These are phyloP conservation scores for Melanophora roralis DNA, from an alignment of 2,888 invertebrate genomes.

Conservation along the genomic window DNA sequence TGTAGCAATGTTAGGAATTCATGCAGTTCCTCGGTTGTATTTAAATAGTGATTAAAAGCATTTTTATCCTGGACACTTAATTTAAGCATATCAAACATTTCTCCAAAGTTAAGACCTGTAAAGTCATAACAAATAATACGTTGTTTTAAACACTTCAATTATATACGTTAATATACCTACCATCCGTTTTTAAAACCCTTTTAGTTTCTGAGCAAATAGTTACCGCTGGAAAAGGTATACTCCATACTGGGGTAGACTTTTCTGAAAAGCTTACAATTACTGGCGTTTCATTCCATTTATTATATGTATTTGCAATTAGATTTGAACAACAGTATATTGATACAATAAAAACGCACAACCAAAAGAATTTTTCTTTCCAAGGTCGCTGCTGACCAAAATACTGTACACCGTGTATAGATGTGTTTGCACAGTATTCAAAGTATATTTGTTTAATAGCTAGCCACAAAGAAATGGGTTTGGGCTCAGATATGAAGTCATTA, in stretches of 20 bases:
- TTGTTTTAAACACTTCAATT: neutral
- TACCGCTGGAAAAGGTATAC: conserved; percentile 75
- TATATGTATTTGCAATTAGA: conserved; percentile 81
- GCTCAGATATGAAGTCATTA: neutral
- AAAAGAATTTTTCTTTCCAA: conserved; percentile 79
- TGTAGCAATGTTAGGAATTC: conserved; percentile 73
- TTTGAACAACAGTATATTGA: conserved; percentile 80
- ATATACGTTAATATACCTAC: conserved; percentile 28
- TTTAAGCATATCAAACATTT: conserved; percentile 65
- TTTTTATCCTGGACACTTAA: conserved; percentile 57
- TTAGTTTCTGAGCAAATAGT: conserved; percentile 76
- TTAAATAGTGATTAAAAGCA: conserved; percentile 59
- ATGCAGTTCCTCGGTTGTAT: conserved; percentile 61
- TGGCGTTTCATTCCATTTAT: conserved; percentile 83
- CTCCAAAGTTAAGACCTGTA: conserved; percentile 65
- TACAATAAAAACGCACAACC: conserved; percentile 80
- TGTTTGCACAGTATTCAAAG: conserved; percentile 80
- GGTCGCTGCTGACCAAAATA: conserved; percentile 81
- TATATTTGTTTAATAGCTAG: conserved; percentile 75
- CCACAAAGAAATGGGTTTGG: conserved; percentile 39
- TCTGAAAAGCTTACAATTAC: conserved; percentile 86
- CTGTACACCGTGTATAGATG: conserved; percentile 81
- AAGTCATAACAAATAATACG: neutral
- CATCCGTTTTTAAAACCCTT: conserved; percentile 65
- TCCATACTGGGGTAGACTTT: conserved; percentile 80